Base-by-base conservation (phyloP, 2,888 invertebrate species). In the Andrena flavipes region DNA sequence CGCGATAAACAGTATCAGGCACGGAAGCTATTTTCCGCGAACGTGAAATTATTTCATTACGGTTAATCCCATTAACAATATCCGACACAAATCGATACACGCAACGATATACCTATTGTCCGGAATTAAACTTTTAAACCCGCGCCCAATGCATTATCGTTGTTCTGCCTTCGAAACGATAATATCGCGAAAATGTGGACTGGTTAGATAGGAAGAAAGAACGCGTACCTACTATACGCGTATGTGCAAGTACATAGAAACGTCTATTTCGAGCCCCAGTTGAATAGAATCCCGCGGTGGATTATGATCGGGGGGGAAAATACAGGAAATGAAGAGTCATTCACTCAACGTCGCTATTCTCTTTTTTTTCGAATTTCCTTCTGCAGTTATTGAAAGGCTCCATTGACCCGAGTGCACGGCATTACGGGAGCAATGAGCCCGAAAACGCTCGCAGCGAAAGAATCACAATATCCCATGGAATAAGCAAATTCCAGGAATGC, bases 231-330 rank as follows among this genome's bases (percentile, higher is more conserved):
- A 13, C 1, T 23, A 3, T 1, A 10, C 20, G 23, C 5, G 29
- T 35, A 20, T 20, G 20, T 13, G 7, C 33, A 7, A 6, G 4
- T 6, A 6, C 30, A 60, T 23, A 7, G 13, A 26, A 0, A 20
- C 42, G 16, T 69, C 16, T 20, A 56, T 30, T 69, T 26, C 26
- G 26, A 48, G 48, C 51, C n/a, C 48, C 68, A 35, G 51, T 74
- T 71, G 49, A 60, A 80, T 84, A 35, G 74, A 80, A 70, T 68
- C 51, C 80, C 74, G 74, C 54, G 76, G 69, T 56, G 65, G 42
- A 78, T 78, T 51, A 35, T 49, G 56, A 29, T 56, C 60, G 54
- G 26, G 51, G 54, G 26, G 51, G 42, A 76, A 75, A 84, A 84
- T 68, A 65, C 67, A 30, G 68, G 35, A 33, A 68, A 73, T 63